These are phyloP conservation scores for Stercorarius parasiticus DNA, from an alignment of 2,113 vertebrate genomes.

Conservation along the genomic window DNA sequence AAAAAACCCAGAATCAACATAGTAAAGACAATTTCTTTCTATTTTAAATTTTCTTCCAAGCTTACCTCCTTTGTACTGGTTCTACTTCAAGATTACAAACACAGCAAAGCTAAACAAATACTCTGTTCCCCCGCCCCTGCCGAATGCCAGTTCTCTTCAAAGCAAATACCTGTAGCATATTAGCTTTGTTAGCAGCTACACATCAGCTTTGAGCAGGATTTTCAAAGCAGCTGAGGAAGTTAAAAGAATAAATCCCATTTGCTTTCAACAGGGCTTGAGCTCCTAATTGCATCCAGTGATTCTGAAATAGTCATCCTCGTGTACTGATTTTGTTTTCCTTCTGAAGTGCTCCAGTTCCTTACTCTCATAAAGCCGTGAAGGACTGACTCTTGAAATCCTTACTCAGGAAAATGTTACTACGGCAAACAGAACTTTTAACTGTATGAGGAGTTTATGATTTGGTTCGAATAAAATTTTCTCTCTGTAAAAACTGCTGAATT, in stretches of 20 bases:
- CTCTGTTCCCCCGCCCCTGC: not conserved
- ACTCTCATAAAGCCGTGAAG: not conserved
- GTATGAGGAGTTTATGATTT: not conserved
- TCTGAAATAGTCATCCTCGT: not conserved
- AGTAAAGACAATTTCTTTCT: not conserved
- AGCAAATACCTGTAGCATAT: not conserved
- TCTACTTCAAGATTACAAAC: not conserved
- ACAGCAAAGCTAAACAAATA: not conserved
- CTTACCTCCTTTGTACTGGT: not conserved
- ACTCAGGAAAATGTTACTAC: not conserved
- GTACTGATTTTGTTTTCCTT: not conserved
- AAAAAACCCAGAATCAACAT: conserved; percentile 34
- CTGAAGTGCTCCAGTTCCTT: not conserved
- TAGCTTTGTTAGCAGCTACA: not conserved
- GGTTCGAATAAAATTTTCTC: not conserved
- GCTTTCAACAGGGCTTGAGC: not conserved
- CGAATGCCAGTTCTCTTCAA: not conserved
- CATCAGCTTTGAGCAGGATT: not conserved
- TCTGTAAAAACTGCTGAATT: not conserved
- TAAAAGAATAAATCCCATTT: not conserved
- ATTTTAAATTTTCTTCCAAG: not conserved
- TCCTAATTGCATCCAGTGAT: not conserved
- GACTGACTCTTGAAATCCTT: not conserved
- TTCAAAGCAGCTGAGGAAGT: conserved; percentile 11
- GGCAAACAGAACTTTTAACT: not conserved